Conservation (phyloP, 2,888 invertebrate genomes). For the Entomobrya multifasciata region DNA sequence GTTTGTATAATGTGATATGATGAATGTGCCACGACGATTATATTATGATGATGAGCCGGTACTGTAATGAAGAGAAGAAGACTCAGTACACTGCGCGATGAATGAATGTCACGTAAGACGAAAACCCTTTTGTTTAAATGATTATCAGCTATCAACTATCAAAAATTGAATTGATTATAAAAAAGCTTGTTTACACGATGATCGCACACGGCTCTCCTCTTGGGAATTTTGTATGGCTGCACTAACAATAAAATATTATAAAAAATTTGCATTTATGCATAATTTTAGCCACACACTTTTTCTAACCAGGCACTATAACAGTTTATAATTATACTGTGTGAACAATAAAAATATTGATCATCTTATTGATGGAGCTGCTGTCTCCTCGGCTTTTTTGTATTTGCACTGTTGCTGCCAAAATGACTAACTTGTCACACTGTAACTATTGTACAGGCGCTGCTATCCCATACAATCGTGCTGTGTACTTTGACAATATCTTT, state of each 20-base stretch:
- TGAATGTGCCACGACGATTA: conserved; percentile 19
- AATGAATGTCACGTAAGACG: conserved; percentile 61
- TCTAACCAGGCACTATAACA: not conserved
- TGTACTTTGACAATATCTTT: conserved; percentile 9
- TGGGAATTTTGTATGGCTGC: conserved; percentile 4
- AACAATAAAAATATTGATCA: conserved; percentile 37
- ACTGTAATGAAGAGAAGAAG: conserved; percentile 1
- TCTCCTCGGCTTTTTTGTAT: not conserved
- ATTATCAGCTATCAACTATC: conserved; percentile 50
- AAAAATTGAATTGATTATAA: conserved; percentile 44
- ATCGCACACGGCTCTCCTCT: conserved; percentile 59
- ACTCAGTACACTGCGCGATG: not conserved
- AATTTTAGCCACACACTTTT: not conserved
- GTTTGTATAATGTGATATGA: conserved; percentile 39
- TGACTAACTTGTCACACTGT: not conserved
- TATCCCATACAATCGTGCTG: not conserved
- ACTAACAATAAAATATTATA: not conserved
- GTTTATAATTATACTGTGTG: conserved; percentile 15
- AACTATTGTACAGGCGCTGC: not conserved
- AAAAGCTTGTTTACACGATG: conserved; percentile 56
- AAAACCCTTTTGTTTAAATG: conserved; percentile 21
- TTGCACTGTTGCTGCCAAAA: conserved; percentile 23
- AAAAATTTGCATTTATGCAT: too few species aligned
- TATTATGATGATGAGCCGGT: not conserved
- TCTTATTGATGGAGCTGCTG: not conserved